Percentiles rank a stretch among this genome's conserved stretches.
phyloP scores from a whole-genome alignment of 1,140 invertebrate genomes.

The Ips typographus region DNA sequence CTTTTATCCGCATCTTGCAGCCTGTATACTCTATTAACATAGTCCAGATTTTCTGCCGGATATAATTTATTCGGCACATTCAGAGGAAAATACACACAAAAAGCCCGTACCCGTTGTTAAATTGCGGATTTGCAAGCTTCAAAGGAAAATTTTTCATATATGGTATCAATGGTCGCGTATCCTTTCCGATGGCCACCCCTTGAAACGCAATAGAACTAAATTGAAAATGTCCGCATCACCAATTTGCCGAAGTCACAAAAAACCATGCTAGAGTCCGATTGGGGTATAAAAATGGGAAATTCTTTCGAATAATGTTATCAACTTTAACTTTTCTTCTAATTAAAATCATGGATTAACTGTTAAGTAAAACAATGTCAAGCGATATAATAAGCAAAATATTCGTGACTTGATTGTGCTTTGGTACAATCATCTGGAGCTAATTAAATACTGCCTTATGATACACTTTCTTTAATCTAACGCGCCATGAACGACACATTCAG shows the following conservation, averaged over 20 bases:
- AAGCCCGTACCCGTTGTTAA: not conserved
- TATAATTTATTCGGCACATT: not conserved
- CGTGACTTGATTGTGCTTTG: too few species aligned
- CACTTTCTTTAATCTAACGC: too few species aligned
- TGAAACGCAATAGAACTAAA: slow-evolving; percentile 28
- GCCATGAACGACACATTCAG: too few species aligned
- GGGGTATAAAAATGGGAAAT: slow-evolving; percentile 10
- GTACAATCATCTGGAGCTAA: too few species aligned
- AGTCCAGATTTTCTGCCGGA: too few species aligned
- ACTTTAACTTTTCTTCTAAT: too few species aligned
- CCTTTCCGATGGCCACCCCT: slow-evolving; percentile 18
- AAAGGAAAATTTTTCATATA: slow-evolving; percentile 16
- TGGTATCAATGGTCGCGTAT: slow-evolving; percentile 8
- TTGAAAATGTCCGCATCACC: slow-evolving; percentile 37
- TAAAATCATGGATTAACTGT: too few species aligned
- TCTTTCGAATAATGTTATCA: not conserved
- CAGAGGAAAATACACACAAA: not conserved
- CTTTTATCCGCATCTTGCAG: too few species aligned
- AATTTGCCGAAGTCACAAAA: slow-evolving; percentile 35
- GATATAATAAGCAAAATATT: too few species aligned
- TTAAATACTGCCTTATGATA: too few species aligned
- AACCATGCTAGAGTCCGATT: slow-evolving; percentile 9
- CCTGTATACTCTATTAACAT: too few species aligned
- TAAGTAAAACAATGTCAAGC: too few species aligned
- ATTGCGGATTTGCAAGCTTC: not conserved